Conservation (phyloP, 2,888 invertebrate genomes). For the Aphelenchoides bicaudatus region DNA sequence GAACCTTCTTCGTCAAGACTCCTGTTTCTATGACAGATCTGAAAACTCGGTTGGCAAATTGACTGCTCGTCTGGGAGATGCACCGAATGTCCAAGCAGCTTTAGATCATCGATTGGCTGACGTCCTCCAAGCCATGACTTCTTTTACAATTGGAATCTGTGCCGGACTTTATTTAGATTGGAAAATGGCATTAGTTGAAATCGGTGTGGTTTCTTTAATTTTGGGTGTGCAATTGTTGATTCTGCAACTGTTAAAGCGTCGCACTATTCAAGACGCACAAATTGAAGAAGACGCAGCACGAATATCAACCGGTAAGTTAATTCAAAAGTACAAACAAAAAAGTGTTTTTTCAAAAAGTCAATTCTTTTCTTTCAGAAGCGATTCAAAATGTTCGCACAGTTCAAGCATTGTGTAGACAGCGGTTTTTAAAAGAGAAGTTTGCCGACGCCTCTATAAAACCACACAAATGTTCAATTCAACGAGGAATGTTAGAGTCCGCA, state of each 20-base stretch:
- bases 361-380: no score
- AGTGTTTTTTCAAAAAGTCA: no score
- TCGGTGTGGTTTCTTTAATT: conserved; percentile 26
- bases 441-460: not conserved
- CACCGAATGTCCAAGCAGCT: conserved; percentile 60
- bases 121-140: conserved; percentile 22
- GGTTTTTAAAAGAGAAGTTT: conserved; percentile 11
- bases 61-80: conserved; percentile 60
- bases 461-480: not conserved
- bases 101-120: conserved; percentile 28
- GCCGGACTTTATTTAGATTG: conserved; percentile 20
- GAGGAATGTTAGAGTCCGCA: not conserved
- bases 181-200: conserved; percentile 19
- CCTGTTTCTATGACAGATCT: conserved; percentile 62
- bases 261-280: conserved; percentile 18
- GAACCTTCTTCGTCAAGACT: conserved; percentile 61
- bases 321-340: conserved; percentile 1
- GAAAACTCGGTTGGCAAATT: conserved; percentile 58
- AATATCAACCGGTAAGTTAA: not conserved
- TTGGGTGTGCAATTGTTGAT: conserved; percentile 24
- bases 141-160: conserved; percentile 16
- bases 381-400: conserved; percentile 27
- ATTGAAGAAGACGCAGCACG: conserved; percentile 23
- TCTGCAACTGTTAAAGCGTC: conserved; percentile 19
- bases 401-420: conserved; percentile 20